Percentiles rank a stretch among this genome's conserved stretches.
Evolutionary conservation across 2,888 invertebrate species (phyloP).

Genomic region (Apantesis nais): DNA sequence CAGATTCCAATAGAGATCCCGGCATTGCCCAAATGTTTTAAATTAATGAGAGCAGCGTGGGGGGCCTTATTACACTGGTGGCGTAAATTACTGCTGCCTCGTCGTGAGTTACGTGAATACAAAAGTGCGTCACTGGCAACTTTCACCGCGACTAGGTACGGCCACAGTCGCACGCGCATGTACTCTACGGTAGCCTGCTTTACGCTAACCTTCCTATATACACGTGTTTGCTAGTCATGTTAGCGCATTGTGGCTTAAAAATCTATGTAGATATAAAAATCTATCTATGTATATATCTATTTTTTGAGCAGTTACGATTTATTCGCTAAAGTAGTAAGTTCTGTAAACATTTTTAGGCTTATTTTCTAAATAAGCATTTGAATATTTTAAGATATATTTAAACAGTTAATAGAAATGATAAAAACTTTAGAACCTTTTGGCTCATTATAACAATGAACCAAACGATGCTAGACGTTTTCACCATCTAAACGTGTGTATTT

Average conservation of each 20-base stretch:
- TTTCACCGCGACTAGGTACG: constrained; percentile 70
- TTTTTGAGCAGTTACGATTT: not conserved
- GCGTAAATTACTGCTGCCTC: constrained; percentile 68
- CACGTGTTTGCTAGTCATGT: constrained; percentile 26
- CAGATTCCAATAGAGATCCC: constrained; percentile 54
- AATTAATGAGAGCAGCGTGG: constrained; percentile 57
- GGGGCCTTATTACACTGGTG: constrained; percentile 62
- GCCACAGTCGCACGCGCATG: constrained; percentile 51
- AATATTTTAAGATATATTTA: not conserved
- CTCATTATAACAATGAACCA: no score
- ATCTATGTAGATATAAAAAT: not conserved
- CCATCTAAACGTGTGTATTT: not conserved
- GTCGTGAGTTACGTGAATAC: constrained; percentile 72
- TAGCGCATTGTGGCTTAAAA: constrained; percentile 19
- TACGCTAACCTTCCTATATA: constrained; percentile 37
- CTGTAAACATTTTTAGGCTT: not conserved
- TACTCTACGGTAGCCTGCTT: constrained; percentile 48
- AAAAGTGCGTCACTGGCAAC: constrained; percentile 80
- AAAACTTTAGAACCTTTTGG: not conserved
- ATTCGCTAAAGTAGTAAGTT: not conserved
- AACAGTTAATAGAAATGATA: not conserved
- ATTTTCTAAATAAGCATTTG: not conserved
- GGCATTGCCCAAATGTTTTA: constrained; percentile 50
- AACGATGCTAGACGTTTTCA: no score
- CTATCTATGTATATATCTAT: not conserved